A percentile compares a stretch with the other conserved stretches of the same genome.
Conservation (phyloP, 1,140 invertebrate species). For the Pomacea maculata region DNA sequence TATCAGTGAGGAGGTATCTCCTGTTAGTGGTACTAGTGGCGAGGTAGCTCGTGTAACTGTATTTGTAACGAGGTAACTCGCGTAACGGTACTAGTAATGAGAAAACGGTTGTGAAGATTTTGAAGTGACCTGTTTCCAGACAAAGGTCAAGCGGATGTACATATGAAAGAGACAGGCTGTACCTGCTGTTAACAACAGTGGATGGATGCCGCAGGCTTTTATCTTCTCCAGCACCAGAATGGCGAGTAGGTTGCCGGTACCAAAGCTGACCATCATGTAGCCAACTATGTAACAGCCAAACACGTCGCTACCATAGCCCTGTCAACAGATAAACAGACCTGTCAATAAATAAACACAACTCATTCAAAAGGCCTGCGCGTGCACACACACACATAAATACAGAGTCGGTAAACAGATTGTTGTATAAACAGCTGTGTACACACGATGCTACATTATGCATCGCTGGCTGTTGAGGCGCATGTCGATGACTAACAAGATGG, state of each 20-base stretch:
- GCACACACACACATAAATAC: too few relatives aligned
- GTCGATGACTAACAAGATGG: too few relatives aligned
- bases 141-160: neutral
- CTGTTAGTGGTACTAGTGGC: too few relatives aligned
- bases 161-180: neutral
- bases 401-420: too few relatives aligned
- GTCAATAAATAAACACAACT: too few relatives aligned
- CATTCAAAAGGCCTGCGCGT: too few relatives aligned
- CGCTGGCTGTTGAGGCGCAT: too few relatives aligned
- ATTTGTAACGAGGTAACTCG: neutral
- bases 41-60: neutral
- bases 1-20: too few relatives aligned
- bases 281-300: constrained; percentile 40
- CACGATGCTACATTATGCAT: too few relatives aligned
- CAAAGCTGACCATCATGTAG: constrained; percentile 46
- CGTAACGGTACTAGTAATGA: neutral
- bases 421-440: too few relatives aligned
- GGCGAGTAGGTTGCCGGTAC: constrained; percentile 37
- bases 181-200: constrained; percentile 28
- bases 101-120: neutral
- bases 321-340: neutral
- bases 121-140: too few relatives aligned
- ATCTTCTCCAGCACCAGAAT: constrained; percentile 37
- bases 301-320: constrained; percentile 34
- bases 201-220: constrained; percentile 18